Percentiles rank a stretch among this genome's conserved stretches.
These are phyloP conservation scores for Belgica antarctica DNA, from an alignment of 2,888 invertebrate genomes.

Conservation along the genomic window DNA sequence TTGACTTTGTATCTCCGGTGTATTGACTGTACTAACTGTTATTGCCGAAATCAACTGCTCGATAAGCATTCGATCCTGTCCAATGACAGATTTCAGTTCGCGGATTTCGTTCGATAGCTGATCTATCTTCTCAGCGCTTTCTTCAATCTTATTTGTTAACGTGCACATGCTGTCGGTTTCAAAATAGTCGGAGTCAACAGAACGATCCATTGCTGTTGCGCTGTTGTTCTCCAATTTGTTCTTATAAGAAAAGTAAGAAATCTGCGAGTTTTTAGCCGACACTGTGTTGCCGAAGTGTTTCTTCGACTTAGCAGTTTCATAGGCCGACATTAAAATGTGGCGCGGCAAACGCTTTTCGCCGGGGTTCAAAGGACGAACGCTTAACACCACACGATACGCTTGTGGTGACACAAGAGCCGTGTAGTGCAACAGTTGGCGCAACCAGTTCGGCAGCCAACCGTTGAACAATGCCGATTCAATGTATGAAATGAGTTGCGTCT, in stretches of 20 bases:
- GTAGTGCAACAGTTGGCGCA: conserved; percentile 71
- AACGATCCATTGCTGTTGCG: conserved; percentile 53
- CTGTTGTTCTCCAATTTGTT: conserved; percentile 66
- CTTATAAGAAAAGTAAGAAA: conserved; percentile 64
- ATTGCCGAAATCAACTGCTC: conserved; percentile 55
- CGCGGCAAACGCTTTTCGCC: conserved; percentile 76
- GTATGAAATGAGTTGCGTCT: conserved; percentile 83
- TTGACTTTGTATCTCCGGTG: neutral
- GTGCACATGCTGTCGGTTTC: conserved; percentile 60
- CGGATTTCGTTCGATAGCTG: conserved; percentile 66
- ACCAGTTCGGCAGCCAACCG: conserved; percentile 72
- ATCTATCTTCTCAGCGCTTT: conserved; percentile 66
- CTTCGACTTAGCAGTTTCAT: conserved; percentile 75
- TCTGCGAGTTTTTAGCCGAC: conserved; percentile 64
- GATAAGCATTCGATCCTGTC: conserved; percentile 56
- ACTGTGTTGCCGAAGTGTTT: conserved; percentile 69
- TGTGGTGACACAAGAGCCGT: conserved; percentile 78
- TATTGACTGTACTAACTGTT: conserved; percentile 47
- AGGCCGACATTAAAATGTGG: conserved; percentile 75
- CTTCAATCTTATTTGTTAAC: conserved; percentile 65
- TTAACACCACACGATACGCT: conserved; percentile 76
- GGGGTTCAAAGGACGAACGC: conserved; percentile 79
- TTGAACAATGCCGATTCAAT: conserved; percentile 79
- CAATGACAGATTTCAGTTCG: conserved; percentile 62
- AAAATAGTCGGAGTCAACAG: conserved; percentile 58